Evolutionary conservation across 2,888 invertebrate genomes (phyloP).

Genomic region (Pheosia tremula): DNA sequence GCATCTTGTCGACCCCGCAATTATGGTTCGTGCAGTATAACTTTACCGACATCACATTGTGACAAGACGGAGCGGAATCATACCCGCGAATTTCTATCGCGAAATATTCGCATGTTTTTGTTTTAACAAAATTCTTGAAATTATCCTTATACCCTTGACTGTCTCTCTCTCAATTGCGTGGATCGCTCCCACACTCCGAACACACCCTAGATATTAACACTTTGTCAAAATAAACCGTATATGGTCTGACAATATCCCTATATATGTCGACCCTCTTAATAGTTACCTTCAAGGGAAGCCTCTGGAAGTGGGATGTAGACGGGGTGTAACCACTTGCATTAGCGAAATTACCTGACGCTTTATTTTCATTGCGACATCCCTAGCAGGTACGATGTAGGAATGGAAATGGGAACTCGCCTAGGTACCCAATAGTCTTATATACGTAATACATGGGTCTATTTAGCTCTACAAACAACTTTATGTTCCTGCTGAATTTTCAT

Average conservation of each 20-base stretch:
- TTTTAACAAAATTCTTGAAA: too few relatives aligned
- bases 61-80: too few relatives aligned
- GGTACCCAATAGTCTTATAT: slow-evolving; percentile 23
- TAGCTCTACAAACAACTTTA: slow-evolving; percentile 14
- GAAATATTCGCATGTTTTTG: too few relatives aligned
- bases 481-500: slow-evolving; percentile 17
- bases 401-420: slow-evolving; percentile 45
- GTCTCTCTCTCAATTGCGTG: slow-evolving; percentile 32
- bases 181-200: slow-evolving; percentile 36
- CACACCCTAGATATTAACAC: slow-evolving; percentile 65
- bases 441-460: slow-evolving; percentile 26
- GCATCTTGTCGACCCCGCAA: too few relatives aligned
- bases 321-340: slow-evolving; percentile 82
- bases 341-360: slow-evolving; percentile 82
- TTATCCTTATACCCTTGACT: slow-evolving; percentile 4
- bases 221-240: slow-evolving; percentile 69
- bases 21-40: too few relatives aligned
- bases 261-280: slow-evolving; percentile 74
- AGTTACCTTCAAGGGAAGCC: slow-evolving; percentile 68
- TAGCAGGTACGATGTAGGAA: slow-evolving; percentile 52
- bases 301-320: slow-evolving; percentile 78
- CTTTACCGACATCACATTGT: too few relatives aligned
- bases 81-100: too few relatives aligned
- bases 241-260: slow-evolving; percentile 66
- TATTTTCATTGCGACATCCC: slow-evolving; percentile 80